Evolutionary conservation across 2,888 invertebrate species (phyloP).

Genomic region (Scaptomyza cyrtandrae): DNA sequence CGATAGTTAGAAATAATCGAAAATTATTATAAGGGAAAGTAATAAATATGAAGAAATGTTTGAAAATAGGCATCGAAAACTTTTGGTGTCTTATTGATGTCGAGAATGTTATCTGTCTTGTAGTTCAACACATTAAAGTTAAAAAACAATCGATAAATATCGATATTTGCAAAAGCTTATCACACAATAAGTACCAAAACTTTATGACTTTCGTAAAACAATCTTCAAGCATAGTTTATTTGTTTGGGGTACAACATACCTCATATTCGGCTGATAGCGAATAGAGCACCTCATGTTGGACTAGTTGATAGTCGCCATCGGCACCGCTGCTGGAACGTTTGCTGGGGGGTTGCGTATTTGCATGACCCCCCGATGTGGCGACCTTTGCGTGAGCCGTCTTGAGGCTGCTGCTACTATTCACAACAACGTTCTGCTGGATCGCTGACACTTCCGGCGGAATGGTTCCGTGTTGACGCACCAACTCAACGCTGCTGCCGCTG

Average conservation of each 20-base stretch:
- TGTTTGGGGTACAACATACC: slow-evolving; percentile 61
- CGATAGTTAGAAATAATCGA: no score
- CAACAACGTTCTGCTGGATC: slow-evolving; percentile 46
- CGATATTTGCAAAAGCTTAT: no score
- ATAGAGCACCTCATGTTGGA: slow-evolving; percentile 98
- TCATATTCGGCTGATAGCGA: slow-evolving; percentile 97
- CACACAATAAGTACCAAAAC: no score
- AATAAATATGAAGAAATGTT: no score
- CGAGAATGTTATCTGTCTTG: no score
- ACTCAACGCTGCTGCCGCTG: slow-evolving; percentile 36
- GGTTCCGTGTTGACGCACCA: slow-evolving; percentile 47
- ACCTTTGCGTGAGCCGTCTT: slow-evolving; percentile 85
- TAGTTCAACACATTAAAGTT: no score
- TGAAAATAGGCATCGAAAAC: no score
- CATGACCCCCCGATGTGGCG: slow-evolving; percentile 85
- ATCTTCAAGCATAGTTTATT: no score
- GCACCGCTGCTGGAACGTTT: slow-evolving; percentile 92
- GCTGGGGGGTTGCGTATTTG: slow-evolving; percentile 86
- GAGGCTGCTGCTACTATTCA: slow-evolving; percentile 79
- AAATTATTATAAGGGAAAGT: no score
- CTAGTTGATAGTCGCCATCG: slow-evolving; percentile 99
- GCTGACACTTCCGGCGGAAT: slow-evolving; percentile 31
- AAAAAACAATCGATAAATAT: no score
- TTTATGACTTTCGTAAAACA: no score
- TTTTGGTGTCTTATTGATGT: no score